Percentiles rank a stretch among this genome's conserved stretches.
Conservation (phyloP, 2,888 invertebrate genomes). For the Drosophila rellima region DNA sequence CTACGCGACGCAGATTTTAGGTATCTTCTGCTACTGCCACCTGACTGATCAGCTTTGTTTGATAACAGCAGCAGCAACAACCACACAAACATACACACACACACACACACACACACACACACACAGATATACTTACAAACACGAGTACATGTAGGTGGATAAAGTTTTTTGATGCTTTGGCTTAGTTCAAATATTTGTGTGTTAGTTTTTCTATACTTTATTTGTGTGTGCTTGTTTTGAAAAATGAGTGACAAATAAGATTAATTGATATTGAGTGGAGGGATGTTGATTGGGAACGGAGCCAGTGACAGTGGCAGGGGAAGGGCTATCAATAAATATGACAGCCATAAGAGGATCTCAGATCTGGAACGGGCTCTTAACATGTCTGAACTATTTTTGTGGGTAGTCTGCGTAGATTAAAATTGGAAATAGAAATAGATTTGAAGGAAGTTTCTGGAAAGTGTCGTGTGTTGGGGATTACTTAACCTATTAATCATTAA, state of each 20-base stretch:
- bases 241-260: constrained; percentile 81
- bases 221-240: constrained; percentile 55
- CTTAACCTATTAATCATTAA: constrained; percentile 42
- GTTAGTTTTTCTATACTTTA: constrained; percentile 34
- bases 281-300: constrained; percentile 1
- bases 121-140: background rate
- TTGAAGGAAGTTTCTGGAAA: constrained; percentile 33
- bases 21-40: constrained; percentile 78
- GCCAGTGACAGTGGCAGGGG: background rate
- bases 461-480: constrained; percentile 19
- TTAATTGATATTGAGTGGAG: constrained; percentile 71
- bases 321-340: constrained; percentile 55
- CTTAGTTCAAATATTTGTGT: constrained; percentile 26
- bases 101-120: background rate
- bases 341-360: constrained; percentile 76
- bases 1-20: constrained; percentile 71
- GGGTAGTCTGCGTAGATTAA: constrained; percentile 18
- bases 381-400: constrained; percentile 32
- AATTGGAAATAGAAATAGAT: constrained; percentile 14
- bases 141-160: constrained; percentile 10
- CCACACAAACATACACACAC: constrained; percentile 5
- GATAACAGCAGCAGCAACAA: constrained; percentile 64
- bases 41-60: constrained; percentile 82
- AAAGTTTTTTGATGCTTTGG: constrained; percentile 23
- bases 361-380: constrained; percentile 57